phyloP scores from a whole-genome alignment of 2,888 invertebrate species.

The Polydrusus cervinus region DNA sequence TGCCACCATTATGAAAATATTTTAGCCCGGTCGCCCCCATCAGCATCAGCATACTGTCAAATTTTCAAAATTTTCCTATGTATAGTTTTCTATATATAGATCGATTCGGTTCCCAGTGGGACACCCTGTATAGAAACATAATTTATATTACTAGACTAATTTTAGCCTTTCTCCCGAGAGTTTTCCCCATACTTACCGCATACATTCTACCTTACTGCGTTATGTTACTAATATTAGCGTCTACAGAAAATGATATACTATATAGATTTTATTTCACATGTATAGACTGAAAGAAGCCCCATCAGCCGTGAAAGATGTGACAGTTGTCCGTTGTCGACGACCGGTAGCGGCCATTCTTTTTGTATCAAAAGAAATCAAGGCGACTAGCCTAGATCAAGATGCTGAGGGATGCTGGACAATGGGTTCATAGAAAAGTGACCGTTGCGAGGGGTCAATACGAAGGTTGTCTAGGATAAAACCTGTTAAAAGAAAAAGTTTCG shows the following conservation, averaged over 20 bases:
- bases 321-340: constrained; percentile 36
- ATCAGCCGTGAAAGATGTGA: constrained; percentile 34
- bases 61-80: no score
- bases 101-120: no score
- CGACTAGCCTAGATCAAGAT: constrained; percentile 45
- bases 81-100: no score
- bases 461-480: constrained; percentile 41
- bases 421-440: constrained; percentile 49
- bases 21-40: no score
- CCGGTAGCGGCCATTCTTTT: constrained; percentile 37
- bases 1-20: no score
- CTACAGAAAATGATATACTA: background rate
- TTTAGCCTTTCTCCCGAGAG: no score
- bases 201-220: no score
- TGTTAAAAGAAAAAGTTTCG: constrained; percentile 28
- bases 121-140: no score
- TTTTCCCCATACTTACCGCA: no score
- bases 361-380: constrained; percentile 44
- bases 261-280: constrained; percentile 3
- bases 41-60: no score
- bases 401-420: constrained; percentile 48
- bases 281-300: constrained; percentile 15
- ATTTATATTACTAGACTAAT: no score
- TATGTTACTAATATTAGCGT: background rate
- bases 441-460: constrained; percentile 43